A percentile compares a stretch with the other conserved stretches of the same genome.
Evolutionary conservation across 2,888 invertebrate genomes (phyloP).

Genomic region (Epirrhoe tristata): DNA sequence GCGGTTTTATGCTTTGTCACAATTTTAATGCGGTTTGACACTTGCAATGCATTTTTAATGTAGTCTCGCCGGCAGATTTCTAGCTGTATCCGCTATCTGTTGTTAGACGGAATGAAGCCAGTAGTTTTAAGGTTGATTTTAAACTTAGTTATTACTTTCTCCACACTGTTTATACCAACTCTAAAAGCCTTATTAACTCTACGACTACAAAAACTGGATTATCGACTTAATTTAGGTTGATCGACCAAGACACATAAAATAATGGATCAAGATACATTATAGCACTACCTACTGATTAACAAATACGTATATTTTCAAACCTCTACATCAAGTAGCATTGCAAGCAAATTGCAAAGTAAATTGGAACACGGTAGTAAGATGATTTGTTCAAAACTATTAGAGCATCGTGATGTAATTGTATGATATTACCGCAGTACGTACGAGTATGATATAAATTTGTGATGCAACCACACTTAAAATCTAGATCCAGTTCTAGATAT

Average conservation of each 20-base stretch:
- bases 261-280: background rate
- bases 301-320: background rate
- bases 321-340: background rate
- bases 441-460: slow-evolving; percentile 8
- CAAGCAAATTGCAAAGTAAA: slow-evolving; percentile 7
- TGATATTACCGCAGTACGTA: slow-evolving; percentile 16
- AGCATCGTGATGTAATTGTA: slow-evolving; percentile 31
- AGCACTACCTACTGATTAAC: background rate
- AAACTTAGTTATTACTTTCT: slow-evolving; percentile 9
- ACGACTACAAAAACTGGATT: background rate
- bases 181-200: background rate
- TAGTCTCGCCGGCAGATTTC: slow-evolving; percentile 28
- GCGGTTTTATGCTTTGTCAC: slow-evolving; percentile 42
- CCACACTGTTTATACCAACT: background rate
- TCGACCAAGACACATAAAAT: background rate
- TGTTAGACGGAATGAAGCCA: slow-evolving; percentile 20
- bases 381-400: slow-evolving; percentile 17
- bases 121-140: slow-evolving; percentile 16
- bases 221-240: background rate
- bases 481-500: slow-evolving; percentile 7
- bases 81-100: slow-evolving; percentile 19
- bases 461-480: slow-evolving; percentile 22
- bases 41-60: slow-evolving; percentile 38
- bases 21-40: slow-evolving; percentile 40
- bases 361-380: slow-evolving; percentile 14